Evolutionary conservation across 2,113 vertebrate genomes (phyloP), one percentile per base, ranked within the genome.

Genomic region (Heptranchias perlo): DNA sequence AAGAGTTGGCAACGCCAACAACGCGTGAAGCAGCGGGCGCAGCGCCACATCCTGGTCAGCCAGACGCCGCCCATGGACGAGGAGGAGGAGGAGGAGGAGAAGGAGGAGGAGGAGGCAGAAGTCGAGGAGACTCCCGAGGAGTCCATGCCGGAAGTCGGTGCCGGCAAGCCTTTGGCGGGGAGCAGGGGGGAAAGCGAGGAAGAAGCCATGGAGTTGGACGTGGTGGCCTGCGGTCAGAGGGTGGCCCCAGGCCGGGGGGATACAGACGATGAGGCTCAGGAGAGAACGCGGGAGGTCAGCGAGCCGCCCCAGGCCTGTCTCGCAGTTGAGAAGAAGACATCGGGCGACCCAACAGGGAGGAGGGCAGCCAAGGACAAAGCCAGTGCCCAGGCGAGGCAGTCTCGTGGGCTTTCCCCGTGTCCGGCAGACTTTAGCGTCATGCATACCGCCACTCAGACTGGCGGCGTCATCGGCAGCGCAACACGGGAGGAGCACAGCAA

Each of bases 361-460:
- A n/a, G 28, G 64, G 21, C n/a, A 31, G 67, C 16, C 39, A 16
- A 13, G 3, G 25, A 2, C 44, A 35, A 1, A 1, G 31, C 44
- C 7, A 35, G 39, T 28, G 35, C 28, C 28, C 52, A 54, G 96
- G 96, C 94, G 96, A 47, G 96, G 94, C 86, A 96, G 67, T 1
- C 67, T 1, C 23, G 25, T 8, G 67, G 28, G 23, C 96, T 8
- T 1, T 4, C 52, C 35, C 0, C 11, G 86, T 13, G n/a, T 35
- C 61, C 61, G 61, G 3, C 87, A 28, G 25, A 39, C 61, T 54
- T 62, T 64, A 35, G 10, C 96, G 96, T 97, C 31, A n/a, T 18
- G 97, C 61, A 96, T 97, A 7, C 78, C 92, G 97, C 97, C 96
- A 98, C 97, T 0, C 98, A 98, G 96, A 98, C 98, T 0, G 95